Evolutionary conservation across 2,888 invertebrate species (phyloP), one percentile per base, ranked within the genome.

Genomic region (Pachycephus smyrnensis): DNA sequence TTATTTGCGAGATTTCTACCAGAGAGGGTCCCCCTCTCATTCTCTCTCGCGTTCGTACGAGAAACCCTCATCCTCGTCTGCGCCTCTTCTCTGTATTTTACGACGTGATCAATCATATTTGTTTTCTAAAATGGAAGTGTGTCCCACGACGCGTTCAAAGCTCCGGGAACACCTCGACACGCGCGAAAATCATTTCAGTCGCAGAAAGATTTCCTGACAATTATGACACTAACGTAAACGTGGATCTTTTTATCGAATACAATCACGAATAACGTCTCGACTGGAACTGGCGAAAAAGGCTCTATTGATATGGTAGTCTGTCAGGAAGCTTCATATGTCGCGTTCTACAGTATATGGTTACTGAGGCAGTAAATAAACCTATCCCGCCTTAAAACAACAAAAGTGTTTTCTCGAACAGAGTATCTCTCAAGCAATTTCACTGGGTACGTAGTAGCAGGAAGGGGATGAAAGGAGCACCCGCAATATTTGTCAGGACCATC

Each of bases 341-440:
- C 55, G 23, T 55, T 55, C 55, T 55, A 55, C 9, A 23, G 55
- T 40, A 23, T 40, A 40, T 40, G 40, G 40, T 55, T 55, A 55
- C 55, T 55, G 55, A 55, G 55, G 88, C 87, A 88, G 89, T 89
- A 89, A 89, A 89, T 90, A 89, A 90, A 89, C 85, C 90, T 89
- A 89, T 89, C 88, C 55, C 83, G 86, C 87, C 86, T 87, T 87
- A 86, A 89, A 88, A 89, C 88, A 88, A 88, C 88, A 88, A 88
- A 86, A 88, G 82, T 85, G 85, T 86, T 86, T 86, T 84, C 79
- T 79, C 69, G 71, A 55, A 30, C 32, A 69, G 23, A 71, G 31
- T 71, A 31, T 84, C 82, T 82, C 82, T 79, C 81, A 80, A 80
- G 84, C 84, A 84, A 85, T 84, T 83, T 83, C 80, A 33, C 31